Conservation (phyloP, 2,113 vertebrate species). For the Ovis canadensis region DNA sequence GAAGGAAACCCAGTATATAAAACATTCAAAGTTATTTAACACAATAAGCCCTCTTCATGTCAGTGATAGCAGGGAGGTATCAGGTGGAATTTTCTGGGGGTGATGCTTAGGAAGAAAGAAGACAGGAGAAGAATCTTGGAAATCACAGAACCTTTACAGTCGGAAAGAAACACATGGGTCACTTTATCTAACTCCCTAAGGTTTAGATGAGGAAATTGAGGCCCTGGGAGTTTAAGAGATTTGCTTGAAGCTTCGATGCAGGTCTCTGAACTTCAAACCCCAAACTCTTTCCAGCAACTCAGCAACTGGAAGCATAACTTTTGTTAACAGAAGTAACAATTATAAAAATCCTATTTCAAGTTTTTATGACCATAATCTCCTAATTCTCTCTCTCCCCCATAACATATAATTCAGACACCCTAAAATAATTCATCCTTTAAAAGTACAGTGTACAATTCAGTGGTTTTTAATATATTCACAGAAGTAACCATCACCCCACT, state of each 20-base stretch:
- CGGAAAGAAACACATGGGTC: neutral
- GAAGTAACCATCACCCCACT: rapidly evolving
- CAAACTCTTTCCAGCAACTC: neutral
- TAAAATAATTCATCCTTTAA: neutral
- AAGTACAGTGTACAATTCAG: neutral
- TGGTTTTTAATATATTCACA: no score
- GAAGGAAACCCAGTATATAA: neutral
- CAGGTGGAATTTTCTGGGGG: neutral
- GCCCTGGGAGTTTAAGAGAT: no score
- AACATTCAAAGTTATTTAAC: neutral
- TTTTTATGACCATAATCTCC: neutral
- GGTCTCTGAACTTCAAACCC: neutral
- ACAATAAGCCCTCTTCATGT: neutral
- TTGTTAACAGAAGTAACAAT: neutral
- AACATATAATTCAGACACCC: neutral
- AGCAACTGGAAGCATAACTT: neutral
- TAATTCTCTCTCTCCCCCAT: neutral
- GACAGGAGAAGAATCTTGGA: neutral
- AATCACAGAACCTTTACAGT: neutral
- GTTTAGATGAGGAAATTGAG: neutral
- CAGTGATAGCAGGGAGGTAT: rapidly evolving
- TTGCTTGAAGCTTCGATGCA: neutral
- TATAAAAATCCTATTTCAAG: neutral
- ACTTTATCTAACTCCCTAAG: neutral
- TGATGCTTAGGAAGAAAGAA: neutral